Evolutionary conservation across 2,888 invertebrate genomes (phyloP).

Genomic region (Ennomos erosarius): DNA sequence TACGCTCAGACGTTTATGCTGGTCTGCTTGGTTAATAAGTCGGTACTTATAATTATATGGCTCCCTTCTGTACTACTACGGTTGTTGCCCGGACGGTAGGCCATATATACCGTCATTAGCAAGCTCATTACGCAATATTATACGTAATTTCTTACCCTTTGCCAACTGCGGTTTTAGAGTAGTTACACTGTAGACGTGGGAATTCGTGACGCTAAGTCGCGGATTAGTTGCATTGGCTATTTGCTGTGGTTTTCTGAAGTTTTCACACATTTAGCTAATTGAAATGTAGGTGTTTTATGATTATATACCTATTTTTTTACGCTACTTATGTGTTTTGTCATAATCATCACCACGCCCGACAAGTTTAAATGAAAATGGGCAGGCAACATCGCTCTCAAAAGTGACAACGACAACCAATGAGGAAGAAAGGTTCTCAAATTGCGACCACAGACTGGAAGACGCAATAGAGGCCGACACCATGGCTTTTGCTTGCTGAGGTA

Average conservation of each 20-base stretch:
- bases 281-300: neutral
- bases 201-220: slow-evolving; percentile 6
- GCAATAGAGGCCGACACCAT: too few relatives aligned
- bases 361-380: too few relatives aligned
- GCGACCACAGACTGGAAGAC: too few relatives aligned
- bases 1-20: neutral
- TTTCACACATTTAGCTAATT: neutral
- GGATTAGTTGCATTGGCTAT: slow-evolving; percentile 5
- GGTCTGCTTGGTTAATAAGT: neutral
- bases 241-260: slow-evolving; percentile 1
- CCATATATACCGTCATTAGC: slow-evolving; percentile 13
- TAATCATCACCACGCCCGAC: too few relatives aligned
- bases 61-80: neutral
- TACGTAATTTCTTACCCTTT: slow-evolving; percentile 17
- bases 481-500: too few relatives aligned
- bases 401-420: too few relatives aligned
- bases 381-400: too few relatives aligned
- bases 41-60: neutral
- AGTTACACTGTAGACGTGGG: slow-evolving; percentile 8
- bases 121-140: slow-evolving; percentile 22
- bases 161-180: slow-evolving; percentile 13
- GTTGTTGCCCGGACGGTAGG: slow-evolving; percentile 7
- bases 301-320: too few relatives aligned
- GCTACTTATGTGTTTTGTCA: too few relatives aligned
- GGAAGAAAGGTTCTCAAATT: too few relatives aligned